Conservation (phyloP, 2,888 invertebrate species). For the Tiphia femorata region DNA sequence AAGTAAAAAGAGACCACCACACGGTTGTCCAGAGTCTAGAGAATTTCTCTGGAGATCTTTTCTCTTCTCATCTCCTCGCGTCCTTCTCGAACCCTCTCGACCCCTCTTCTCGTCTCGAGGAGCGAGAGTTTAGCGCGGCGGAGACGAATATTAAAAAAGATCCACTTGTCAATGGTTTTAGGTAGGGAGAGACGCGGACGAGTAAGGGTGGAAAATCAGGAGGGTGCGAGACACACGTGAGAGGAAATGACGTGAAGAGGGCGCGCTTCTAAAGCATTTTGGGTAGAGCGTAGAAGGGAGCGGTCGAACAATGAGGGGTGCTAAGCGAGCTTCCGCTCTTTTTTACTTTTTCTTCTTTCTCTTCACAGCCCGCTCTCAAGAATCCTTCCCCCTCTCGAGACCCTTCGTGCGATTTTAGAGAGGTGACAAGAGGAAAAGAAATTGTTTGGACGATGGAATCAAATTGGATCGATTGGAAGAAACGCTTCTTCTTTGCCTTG, state of each 20-base stretch:
- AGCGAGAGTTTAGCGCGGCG: slow-evolving; percentile 18
- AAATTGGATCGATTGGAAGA: too few relatives aligned
- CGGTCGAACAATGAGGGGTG: slow-evolving; percentile 3
- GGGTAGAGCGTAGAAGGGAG: too few relatives aligned
- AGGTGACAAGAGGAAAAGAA: too few relatives aligned
- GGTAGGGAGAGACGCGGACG: neutral
- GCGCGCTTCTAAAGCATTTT: neutral
- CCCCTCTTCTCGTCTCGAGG: slow-evolving; percentile 10
- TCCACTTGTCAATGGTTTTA: slow-evolving; percentile 20
- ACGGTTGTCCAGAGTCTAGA: slow-evolving; percentile 22
- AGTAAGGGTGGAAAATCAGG: neutral
- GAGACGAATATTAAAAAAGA: slow-evolving; percentile 26
- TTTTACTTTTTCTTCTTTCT: neutral
- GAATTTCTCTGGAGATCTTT: slow-evolving; percentile 24
- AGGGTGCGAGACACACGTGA: neutral
- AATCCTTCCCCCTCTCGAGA: neutral
- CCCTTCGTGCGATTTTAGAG: neutral
- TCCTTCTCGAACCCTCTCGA: slow-evolving; percentile 30
- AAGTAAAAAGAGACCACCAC: too few relatives aligned
- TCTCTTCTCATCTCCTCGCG: too few relatives aligned
- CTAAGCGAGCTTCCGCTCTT: neutral
- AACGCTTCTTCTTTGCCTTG: too few relatives aligned
- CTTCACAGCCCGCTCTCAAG: too few relatives aligned
- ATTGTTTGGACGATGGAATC: too few relatives aligned
- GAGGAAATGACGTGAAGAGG: neutral